Base-by-base conservation (phyloP, 2,797 vertebrate genomes). In the Melanotaenia parkinsoni region DNA sequence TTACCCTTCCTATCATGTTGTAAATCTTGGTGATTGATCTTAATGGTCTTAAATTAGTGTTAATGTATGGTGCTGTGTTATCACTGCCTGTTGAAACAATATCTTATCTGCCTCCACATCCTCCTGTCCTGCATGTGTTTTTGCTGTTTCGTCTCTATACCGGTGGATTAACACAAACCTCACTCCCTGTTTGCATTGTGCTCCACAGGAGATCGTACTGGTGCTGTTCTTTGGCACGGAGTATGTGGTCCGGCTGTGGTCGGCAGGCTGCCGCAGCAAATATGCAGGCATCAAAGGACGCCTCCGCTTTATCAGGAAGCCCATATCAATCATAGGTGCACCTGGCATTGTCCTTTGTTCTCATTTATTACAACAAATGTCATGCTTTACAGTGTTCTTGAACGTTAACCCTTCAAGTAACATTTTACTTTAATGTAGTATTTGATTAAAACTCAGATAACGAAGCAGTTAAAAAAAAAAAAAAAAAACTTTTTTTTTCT, bases 201-300 rank as follows among this genome's bases (percentile, higher is more conserved):
- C 74, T 81, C 72, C 40, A 22, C 88, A 98, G 97, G 96, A 97
- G 90, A 97, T 97, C 57, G 95, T 97, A 59, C 92, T 98, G 93
- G 96, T 98, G 87, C 91, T 98, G 80, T 97, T 97, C 90, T 98
- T 97, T 83, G 96, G 96, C 70, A 93, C 93, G 0, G 96, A 98
- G 89, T 98, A 97, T 57, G 83, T 94, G 85, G 94, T 97, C 50
- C 93, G 95, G 56, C 86, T 97, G 75, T 98, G 96, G 96, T 96
- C 96, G 30, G 96, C 97, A 38, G 97, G 96, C 86, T 97, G 96
- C 84, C 94, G 96, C 84, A 97, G 95, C 89, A 97, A 97, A 92
- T 97, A 97, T 28, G 92, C 96, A 35, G 97, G 96, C 72, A 92
- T 98, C 87, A 95, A 92, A 82, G 96, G 96, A 66, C 94, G 96